Percentiles rank a stretch among this genome's conserved stretches.
Evolutionary conservation across 2,888 invertebrate genomes (phyloP).

Genomic region (Dryomyza anilis): DNA sequence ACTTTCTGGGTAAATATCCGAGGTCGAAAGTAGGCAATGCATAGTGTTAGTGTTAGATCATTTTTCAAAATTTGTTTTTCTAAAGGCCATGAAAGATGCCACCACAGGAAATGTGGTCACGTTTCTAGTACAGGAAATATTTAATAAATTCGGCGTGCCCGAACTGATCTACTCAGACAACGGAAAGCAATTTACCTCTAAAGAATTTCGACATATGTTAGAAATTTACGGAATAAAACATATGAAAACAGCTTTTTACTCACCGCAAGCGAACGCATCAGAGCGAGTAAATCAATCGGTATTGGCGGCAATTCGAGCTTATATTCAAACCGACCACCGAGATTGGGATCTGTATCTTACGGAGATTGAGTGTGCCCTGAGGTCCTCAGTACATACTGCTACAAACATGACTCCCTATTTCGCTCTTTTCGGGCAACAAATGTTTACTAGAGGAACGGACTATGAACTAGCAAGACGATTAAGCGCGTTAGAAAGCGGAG

Average conservation of each 20-base stretch:
- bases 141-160: no score
- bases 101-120: background rate
- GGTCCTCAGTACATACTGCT: background rate
- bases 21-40: background rate
- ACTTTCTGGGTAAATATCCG: no score
- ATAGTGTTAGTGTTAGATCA: no score
- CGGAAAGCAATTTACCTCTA: conserved; percentile 1
- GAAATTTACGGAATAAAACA: background rate
- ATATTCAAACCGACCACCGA: background rate
- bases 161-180: background rate
- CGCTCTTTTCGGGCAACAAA: background rate
- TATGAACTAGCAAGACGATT: conserved; percentile 10
- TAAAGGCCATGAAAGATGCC: background rate
- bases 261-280: no score
- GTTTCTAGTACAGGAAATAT: background rate
- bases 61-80: no score
- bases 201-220: conserved; percentile 28
- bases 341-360: no score
- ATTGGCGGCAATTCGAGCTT: no score
- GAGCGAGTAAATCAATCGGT: no score
- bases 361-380: no score
- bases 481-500: background rate
- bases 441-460: background rate
- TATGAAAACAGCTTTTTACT: background rate
- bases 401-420: background rate